Conservation (phyloP, 2,888 invertebrate genomes). For the Conistra vaccinii region DNA sequence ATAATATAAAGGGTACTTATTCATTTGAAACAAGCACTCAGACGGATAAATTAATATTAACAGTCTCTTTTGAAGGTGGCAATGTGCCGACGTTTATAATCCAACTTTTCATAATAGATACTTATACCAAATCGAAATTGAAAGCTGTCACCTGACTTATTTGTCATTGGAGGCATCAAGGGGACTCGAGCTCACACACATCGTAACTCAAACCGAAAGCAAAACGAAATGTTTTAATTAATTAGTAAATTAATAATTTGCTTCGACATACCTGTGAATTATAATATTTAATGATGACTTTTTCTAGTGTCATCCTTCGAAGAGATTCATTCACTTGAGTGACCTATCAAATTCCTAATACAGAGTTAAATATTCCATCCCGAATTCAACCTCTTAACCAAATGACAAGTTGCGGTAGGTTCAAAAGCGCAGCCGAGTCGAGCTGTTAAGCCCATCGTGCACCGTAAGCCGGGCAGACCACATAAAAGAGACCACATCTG, state of each 20-base stretch:
- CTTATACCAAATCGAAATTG: constrained; percentile 4
- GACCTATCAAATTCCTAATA: too few relatives aligned
- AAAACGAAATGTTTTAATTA: too few relatives aligned
- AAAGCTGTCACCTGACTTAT: constrained; percentile 14
- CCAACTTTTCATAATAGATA: too few relatives aligned
- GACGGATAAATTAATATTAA: constrained; percentile 26
- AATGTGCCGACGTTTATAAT: neutral
- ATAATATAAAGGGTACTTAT: neutral
- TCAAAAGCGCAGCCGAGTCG: too few relatives aligned
- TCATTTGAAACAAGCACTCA: constrained; percentile 36
- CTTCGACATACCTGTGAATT: too few relatives aligned
- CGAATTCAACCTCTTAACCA: neutral
- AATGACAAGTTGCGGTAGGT: constrained; percentile 6
- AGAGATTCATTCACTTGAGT: too few relatives aligned
- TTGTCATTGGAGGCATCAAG: constrained; percentile 5
- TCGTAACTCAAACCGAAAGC: neutral
- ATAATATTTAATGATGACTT: too few relatives aligned
- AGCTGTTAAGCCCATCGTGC: too few relatives aligned
- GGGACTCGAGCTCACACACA: neutral
- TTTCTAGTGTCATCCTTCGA: too few relatives aligned
- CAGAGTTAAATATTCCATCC: neutral
- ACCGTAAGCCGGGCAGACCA: too few relatives aligned
- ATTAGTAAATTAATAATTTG: too few relatives aligned
- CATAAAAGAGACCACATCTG: too few relatives aligned
- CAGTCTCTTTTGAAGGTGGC: neutral